These are phyloP conservation scores for Ganaspis sp. DNA, from an alignment of 1,140 invertebrate species.

Conservation along the genomic window DNA sequence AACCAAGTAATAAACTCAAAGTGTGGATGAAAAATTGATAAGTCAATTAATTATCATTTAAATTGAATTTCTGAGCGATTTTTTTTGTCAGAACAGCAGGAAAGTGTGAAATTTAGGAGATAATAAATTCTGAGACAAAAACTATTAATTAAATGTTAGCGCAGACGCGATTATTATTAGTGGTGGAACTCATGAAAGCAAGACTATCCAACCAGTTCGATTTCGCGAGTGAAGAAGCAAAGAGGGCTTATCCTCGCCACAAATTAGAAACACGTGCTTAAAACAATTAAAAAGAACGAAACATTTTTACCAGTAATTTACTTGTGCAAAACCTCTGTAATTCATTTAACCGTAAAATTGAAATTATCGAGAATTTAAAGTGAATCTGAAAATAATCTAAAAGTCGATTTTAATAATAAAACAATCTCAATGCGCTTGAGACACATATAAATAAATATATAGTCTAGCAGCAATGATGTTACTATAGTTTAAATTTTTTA, in stretches of 20 bases:
- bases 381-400: too few relatives aligned
- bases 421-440: too few relatives aligned
- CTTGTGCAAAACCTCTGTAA: not conserved
- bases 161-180: conserved; percentile 5
- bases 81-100: not conserved
- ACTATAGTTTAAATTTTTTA: too few relatives aligned
- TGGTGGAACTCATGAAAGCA: not conserved
- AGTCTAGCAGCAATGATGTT: too few relatives aligned
- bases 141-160: conserved; percentile 10
- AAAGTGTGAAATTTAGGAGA: not conserved
- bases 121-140: not conserved
- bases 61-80: not conserved
- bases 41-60: too few relatives aligned
- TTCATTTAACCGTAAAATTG: not conserved
- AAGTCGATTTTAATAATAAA: too few relatives aligned
- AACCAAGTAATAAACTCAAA: too few relatives aligned
- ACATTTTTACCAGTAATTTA: not conserved
- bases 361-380: not conserved
- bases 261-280: not conserved
- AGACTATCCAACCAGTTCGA: conserved; percentile 3
- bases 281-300: not conserved
- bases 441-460: too few relatives aligned
- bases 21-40: too few relatives aligned
- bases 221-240: conserved; percentile 14
- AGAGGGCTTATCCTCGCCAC: not conserved